Conservation (phyloP, 1,140 invertebrate species). For the Drosophila pectinifera region DNA sequence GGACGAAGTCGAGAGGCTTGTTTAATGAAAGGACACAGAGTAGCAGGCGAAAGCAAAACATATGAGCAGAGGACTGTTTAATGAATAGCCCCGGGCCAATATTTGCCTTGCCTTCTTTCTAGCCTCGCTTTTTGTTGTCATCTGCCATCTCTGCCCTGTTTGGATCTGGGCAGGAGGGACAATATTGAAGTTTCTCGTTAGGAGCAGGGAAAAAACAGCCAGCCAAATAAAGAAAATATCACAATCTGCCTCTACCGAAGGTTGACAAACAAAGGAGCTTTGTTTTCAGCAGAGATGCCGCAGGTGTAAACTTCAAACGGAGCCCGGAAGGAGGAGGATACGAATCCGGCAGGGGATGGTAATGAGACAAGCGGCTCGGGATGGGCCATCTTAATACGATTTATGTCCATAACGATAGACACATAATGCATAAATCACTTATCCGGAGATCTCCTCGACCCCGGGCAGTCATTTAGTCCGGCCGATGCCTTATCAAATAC, state of each 20-base stretch:
- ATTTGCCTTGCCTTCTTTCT: constrained; percentile 71
- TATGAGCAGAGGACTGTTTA: constrained; percentile 82
- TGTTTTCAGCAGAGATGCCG: constrained; percentile 56
- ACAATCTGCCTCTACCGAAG: constrained; percentile 32
- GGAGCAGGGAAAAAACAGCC: constrained; percentile 50
- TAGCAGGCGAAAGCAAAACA: constrained; percentile 69
- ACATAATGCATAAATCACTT: constrained; percentile 65
- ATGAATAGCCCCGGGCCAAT: constrained; percentile 80
- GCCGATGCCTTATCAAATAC: constrained; percentile 44
- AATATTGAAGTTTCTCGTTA: constrained; percentile 81
- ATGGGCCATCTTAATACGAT: constrained; percentile 60
- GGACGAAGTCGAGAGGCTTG: constrained; percentile 20
- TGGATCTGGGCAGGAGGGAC: constrained; percentile 67
- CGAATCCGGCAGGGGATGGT: constrained; percentile 1
- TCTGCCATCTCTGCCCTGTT: constrained; percentile 43
- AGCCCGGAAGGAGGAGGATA: neutral
- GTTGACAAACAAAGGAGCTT: constrained; percentile 75
- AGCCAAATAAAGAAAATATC: constrained; percentile 17
- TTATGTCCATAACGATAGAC: constrained; percentile 64
- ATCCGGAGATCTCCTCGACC: constrained; percentile 36
- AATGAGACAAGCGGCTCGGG: constrained; percentile 40
- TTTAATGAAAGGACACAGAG: constrained; percentile 64
- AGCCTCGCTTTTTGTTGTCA: constrained; percentile 31
- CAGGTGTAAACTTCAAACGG: constrained; percentile 66
- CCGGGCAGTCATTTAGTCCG: constrained; percentile 35